Percentiles rank a stretch among this genome's conserved stretches.
phyloP scores from a whole-genome alignment of 2,888 invertebrate species.

The Cosmorhoe ocellata region DNA sequence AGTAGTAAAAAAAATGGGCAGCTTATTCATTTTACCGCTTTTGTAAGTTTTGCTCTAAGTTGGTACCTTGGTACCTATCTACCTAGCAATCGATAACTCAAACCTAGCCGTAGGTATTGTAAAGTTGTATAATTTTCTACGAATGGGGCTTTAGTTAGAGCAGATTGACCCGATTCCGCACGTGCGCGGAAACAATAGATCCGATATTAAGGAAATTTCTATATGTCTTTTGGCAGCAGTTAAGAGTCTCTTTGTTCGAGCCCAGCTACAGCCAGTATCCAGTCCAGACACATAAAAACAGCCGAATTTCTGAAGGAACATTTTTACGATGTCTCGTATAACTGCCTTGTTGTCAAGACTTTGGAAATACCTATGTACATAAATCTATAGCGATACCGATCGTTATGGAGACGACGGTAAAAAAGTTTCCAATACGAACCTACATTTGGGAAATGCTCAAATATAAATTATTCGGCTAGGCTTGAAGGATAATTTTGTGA shows the following conservation, averaged over 20 bases:
- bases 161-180: conserved; percentile 59
- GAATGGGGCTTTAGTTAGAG: conserved; percentile 9
- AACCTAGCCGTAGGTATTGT: not conserved
- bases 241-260: conserved; percentile 64
- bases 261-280: too few species aligned
- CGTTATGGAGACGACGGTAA: conserved; percentile 6
- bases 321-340: conserved; percentile 56
- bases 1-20: not conserved
- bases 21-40: too few species aligned
- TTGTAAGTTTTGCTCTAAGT: not conserved
- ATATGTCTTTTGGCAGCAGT: conserved; percentile 61
- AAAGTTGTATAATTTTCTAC: conserved; percentile 9
- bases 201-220: conserved; percentile 60
- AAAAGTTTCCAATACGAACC: conserved; percentile 7
- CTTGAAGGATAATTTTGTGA: too few species aligned
- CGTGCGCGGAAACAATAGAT: conserved; percentile 53
- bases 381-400: conserved; percentile 29
- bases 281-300: conserved; percentile 67
- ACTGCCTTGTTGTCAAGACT: conserved; percentile 49
- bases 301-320: conserved; percentile 55
- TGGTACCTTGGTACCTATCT: too few species aligned
- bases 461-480: too few species aligned
- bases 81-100: too few species aligned
- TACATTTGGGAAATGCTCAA: too few species aligned
- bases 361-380: not conserved